These are phyloP conservation scores for Morone chrysops DNA, from an alignment of 2,113 vertebrate genomes.

Conservation along the genomic window DNA sequence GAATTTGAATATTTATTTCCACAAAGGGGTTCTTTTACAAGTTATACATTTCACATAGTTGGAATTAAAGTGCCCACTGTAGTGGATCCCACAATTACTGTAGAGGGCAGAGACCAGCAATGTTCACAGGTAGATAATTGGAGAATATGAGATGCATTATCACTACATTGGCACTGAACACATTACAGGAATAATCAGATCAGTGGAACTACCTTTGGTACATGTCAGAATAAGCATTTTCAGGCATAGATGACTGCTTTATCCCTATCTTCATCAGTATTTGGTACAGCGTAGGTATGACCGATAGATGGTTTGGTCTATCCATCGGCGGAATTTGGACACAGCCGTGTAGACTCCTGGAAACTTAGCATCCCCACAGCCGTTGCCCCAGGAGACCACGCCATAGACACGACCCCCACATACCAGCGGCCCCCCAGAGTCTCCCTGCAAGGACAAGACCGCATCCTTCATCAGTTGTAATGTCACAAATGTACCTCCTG, in stretches of 20 bases:
- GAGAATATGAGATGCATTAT: not conserved
- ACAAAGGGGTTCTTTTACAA: not conserved
- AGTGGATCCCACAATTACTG: not conserved
- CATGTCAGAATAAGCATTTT: not conserved
- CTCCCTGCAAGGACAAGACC: slow-evolving; percentile 74
- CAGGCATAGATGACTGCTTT: not conserved
- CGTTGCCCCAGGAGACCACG: slow-evolving; percentile 85
- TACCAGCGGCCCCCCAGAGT: slow-evolving; percentile 84
- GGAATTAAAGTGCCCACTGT: not conserved
- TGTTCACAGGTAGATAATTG: slow-evolving; percentile 3
- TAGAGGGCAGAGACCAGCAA: not conserved
- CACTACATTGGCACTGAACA: not conserved
- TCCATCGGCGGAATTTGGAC: slow-evolving; percentile 84
- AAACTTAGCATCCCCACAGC: slow-evolving; percentile 80
- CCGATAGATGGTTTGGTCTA: slow-evolving; percentile 83
- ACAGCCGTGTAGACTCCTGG: slow-evolving; percentile 85
- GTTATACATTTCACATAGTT: not conserved
- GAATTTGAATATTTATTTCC: slow-evolving; percentile 11
- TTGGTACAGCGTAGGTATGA: slow-evolving; percentile 60
- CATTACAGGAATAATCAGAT: slow-evolving; percentile 1
- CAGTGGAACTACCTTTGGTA: not conserved
- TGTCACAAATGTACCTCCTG: not conserved
- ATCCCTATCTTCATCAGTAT: slow-evolving; percentile 18
- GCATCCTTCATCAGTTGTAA: slow-evolving; percentile 8
- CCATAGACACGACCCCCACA: slow-evolving; percentile 83